Evolutionary conservation across 1,140 invertebrate genomes (phyloP).

Genomic region (Aphis gossypii): DNA sequence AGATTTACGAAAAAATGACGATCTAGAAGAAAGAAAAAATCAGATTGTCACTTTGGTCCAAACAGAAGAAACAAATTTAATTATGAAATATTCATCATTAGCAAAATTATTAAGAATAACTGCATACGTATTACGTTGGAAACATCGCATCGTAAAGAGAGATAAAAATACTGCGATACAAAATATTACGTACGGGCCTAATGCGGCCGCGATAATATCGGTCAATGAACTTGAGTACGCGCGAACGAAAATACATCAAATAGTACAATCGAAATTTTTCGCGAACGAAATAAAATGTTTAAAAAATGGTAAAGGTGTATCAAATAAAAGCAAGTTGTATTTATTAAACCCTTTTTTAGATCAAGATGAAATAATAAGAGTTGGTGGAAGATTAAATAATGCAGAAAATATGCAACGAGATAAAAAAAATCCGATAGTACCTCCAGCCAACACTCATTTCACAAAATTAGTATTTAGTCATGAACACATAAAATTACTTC

Average conservation of each 20-base stretch:
- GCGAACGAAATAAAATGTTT: constrained; percentile 41
- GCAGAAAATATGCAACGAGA: constrained; percentile 31
- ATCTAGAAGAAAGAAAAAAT: background rate
- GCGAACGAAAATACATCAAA: background rate
- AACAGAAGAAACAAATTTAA: background rate
- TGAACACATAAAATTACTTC: constrained; percentile 62
- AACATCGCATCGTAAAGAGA: background rate
- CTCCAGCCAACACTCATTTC: constrained; percentile 61
- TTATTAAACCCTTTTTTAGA: constrained; percentile 58
- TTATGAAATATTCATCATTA: constrained; percentile 11
- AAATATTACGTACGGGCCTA: too few species aligned
- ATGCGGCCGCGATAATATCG: background rate
- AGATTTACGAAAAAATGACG: background rate
- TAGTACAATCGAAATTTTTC: constrained; percentile 30
- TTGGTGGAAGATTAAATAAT: constrained; percentile 59
- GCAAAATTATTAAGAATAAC: constrained; percentile 18
- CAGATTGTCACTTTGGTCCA: background rate
- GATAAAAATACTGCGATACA: background rate
- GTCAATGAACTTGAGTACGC: constrained; percentile 22
- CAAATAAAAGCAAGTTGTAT: background rate
- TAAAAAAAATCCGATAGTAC: constrained; percentile 59
- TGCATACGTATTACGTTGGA: constrained; percentile 33
- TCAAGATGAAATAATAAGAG: constrained; percentile 57
- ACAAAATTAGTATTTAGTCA: constrained; percentile 63
- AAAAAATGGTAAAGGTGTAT: background rate